These are phyloP conservation scores for Calyptommatus sinebrachiatus DNA, from an alignment of 2,113 vertebrate genomes.

Conservation along the genomic window DNA sequence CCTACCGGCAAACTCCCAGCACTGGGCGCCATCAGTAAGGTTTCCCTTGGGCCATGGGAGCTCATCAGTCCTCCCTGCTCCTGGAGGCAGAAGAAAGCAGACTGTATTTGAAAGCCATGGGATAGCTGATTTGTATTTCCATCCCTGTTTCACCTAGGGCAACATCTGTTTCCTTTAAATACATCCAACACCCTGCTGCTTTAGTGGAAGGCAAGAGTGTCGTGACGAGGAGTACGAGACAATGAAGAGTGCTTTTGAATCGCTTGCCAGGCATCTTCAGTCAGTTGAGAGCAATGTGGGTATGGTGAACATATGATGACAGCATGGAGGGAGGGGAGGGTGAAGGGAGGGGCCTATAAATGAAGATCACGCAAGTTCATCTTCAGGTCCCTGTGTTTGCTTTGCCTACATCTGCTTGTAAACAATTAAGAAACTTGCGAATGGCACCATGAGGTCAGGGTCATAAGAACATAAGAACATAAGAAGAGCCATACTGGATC, in stretches of 20 bases:
- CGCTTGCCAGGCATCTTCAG: slow-evolving; percentile 39
- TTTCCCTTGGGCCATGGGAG: not conserved
- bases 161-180: not conserved
- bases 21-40: fast-evolving
- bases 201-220: slow-evolving; percentile 3
- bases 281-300: not conserved
- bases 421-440: too few relatives aligned
- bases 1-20: too few relatives aligned
- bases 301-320: not conserved
- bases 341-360: not conserved
- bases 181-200: not conserved
- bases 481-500: too few relatives aligned
- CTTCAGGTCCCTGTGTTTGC: not conserved
- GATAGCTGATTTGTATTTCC: not conserved
- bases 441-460: too few relatives aligned
- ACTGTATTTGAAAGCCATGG: not conserved
- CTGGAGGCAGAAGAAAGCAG: not conserved
- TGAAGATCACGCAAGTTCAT: not conserved
- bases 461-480: too few relatives aligned
- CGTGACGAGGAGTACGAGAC: not conserved
- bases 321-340: slow-evolving; percentile 28
- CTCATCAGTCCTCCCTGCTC: not conserved
- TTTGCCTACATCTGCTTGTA: not conserved
- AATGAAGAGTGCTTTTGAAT: slow-evolving; percentile 13
- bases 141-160: not conserved